Percentiles rank a stretch among this genome's conserved stretches.
These are phyloP conservation scores for Myopa tessellatipennis DNA, from an alignment of 2,888 invertebrate species.

Conservation along the genomic window DNA sequence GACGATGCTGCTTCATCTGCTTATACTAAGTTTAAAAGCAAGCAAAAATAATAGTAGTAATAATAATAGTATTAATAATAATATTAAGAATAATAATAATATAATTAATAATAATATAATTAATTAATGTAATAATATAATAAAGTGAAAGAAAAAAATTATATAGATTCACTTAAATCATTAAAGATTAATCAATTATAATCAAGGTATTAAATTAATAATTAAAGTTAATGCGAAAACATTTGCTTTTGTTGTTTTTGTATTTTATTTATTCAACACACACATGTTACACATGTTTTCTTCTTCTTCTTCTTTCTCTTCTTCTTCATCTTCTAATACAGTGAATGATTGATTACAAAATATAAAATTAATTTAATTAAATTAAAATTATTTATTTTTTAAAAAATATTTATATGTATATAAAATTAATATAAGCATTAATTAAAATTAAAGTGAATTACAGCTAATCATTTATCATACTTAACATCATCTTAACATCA, in stretches of 20 bases:
- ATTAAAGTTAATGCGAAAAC: slow-evolving; percentile 21
- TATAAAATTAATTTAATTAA: slow-evolving; percentile 41
- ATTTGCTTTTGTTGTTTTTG: neutral
- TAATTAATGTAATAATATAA: slow-evolving; percentile 37
- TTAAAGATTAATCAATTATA: slow-evolving; percentile 7
- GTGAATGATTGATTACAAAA: slow-evolving; percentile 16
- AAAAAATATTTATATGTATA: neutral
- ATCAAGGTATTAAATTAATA: slow-evolving; percentile 21
- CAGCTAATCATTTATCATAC: no score
- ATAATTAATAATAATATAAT: slow-evolving; percentile 34
- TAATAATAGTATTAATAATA: slow-evolving; percentile 34
- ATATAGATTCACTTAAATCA: slow-evolving; percentile 19
- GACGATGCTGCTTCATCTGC: slow-evolving; percentile 7
- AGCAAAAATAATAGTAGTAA: slow-evolving; percentile 34
- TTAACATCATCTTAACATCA: no score
- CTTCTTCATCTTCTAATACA: neutral
- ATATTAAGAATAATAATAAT: slow-evolving; percentile 33
- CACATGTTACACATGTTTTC: slow-evolving; percentile 31
- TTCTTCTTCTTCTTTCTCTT: neutral
- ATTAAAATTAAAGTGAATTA: neutral
- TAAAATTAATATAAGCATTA: slow-evolving; percentile 1
- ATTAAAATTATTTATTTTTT: neutral
- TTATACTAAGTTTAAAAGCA: slow-evolving; percentile 31
- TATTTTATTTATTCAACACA: slow-evolving; percentile 38
- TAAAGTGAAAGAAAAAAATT: slow-evolving; percentile 23